Evolutionary conservation across 23 tunicate genomes (phyloP).

Genomic region (Pegea sp.): DNA sequence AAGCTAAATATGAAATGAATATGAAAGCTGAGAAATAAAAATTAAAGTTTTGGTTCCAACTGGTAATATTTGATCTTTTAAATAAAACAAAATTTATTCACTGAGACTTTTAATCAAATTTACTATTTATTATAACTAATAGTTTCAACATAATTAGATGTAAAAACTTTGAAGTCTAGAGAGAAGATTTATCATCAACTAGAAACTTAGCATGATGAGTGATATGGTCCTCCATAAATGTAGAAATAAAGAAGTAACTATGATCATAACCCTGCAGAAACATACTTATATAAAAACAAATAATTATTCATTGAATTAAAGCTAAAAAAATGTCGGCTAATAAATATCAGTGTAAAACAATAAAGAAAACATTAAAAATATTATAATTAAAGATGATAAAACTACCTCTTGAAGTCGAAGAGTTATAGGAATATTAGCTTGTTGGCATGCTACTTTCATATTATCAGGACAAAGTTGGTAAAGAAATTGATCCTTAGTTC

Average conservation of each 20-base stretch:
- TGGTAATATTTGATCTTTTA: too few relatives aligned
- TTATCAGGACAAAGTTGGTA: constrained; percentile 59
- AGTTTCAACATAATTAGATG: too few relatives aligned
- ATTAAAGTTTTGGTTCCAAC: too few relatives aligned
- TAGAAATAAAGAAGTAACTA: constrained; percentile 77
- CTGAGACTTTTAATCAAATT: too few relatives aligned
- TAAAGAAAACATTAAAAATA: neutral
- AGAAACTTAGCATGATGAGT: constrained; percentile 53
- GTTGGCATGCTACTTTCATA: constrained; percentile 48
- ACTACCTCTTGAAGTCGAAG: constrained; percentile 57
- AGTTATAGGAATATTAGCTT: constrained; percentile 21
- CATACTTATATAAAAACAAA: neutral
- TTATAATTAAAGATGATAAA: neutral
- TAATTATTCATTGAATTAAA: too few relatives aligned
- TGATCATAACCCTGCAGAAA: constrained; percentile 73
- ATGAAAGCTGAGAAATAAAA: too few relatives aligned
- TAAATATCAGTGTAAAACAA: neutral
- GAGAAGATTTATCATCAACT: too few relatives aligned
- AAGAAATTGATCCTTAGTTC: constrained; percentile 64
- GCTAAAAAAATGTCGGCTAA: neutral
- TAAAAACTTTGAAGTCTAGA: too few relatives aligned
- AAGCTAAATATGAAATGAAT: too few relatives aligned
- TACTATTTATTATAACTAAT: too few relatives aligned
- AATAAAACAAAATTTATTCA: too few relatives aligned
- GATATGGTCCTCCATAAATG: constrained; percentile 90